Conservation (phyloP, 2,888 invertebrate species). For the Drosophila macrospina region DNA sequence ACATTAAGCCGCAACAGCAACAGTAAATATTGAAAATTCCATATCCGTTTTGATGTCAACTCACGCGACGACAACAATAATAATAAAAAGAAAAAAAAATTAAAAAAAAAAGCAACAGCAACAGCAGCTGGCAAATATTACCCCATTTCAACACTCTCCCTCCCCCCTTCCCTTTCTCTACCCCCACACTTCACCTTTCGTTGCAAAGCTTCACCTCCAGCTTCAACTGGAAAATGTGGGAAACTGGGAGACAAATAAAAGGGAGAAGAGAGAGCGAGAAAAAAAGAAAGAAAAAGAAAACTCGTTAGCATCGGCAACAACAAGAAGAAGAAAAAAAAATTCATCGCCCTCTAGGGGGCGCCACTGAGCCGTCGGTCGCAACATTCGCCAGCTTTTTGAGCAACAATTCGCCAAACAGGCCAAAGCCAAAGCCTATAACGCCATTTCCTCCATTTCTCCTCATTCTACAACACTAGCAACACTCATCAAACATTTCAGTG, state of each 20-base stretch:
- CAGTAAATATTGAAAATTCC: slow-evolving; percentile 79
- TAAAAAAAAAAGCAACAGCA: slow-evolving; percentile 10
- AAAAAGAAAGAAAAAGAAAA: slow-evolving; percentile 29
- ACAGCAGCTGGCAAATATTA: slow-evolving; percentile 49
- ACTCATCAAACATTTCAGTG: slow-evolving; percentile 6
- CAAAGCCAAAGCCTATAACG: not conserved
- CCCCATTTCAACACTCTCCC: not conserved
- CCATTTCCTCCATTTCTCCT: not conserved
- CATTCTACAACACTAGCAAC: not conserved
- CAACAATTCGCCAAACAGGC: slow-evolving; percentile 12
- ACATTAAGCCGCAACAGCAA: slow-evolving; percentile 66
- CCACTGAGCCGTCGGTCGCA: slow-evolving; percentile 43
- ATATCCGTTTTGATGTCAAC: slow-evolving; percentile 77
- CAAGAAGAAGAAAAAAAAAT: slow-evolving; percentile 18
- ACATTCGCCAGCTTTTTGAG: not conserved
- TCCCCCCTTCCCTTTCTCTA: not conserved
- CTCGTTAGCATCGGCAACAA: slow-evolving; percentile 23
- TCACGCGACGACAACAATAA: slow-evolving; percentile 49
- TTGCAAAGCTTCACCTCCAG: slow-evolving; percentile 4
- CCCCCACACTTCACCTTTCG: not conserved
- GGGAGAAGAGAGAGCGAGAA: slow-evolving; percentile 11
- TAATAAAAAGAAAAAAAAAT: not conserved
- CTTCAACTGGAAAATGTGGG: slow-evolving; percentile 19
- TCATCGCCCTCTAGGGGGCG: slow-evolving; percentile 45
- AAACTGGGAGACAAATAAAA: slow-evolving; percentile 22